Evolutionary conservation across 2,797 vertebrate species (phyloP), one percentile per base, ranked within the genome.

Genomic region (Molossus molossus): DNA sequence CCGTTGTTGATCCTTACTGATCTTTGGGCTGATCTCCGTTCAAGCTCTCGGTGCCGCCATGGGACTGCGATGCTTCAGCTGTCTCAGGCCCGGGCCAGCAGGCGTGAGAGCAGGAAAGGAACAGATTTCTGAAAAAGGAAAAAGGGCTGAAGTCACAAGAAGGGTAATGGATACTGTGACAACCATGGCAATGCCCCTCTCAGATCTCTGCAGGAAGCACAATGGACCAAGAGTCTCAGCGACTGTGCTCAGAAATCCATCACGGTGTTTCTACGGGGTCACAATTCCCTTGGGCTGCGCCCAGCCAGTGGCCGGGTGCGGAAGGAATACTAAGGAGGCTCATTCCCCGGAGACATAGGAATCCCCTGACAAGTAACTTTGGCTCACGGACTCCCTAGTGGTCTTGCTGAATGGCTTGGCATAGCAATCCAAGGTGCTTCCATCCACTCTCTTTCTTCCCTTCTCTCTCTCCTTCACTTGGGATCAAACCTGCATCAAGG

Each of bases 161-260:
- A n/a, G 13, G 55, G 48, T 40, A 8, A 6, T 3, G 45, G 55
- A 21, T 9, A 80, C 23, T 17, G 17, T n/a, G 40, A 25, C 0
- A 1, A 29, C 25, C 11, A 0, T 20, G 27, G 33, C 79, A 7
- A 1, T 0, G 25, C 21, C 3, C 18, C 48, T 84, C 48, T 80
- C 50, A 45, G 48, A 37, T 37, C 40, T 29, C 77, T 29, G 13
- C n/a, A 79, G 57, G 82, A 7, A 20, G 40, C 86, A 0, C 17
- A 21, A 57, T 5, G 45, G 20, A 17, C 70, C 2, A 0, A 17
- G 17, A 25, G 7, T 9, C 55, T 83, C 33, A 8, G 3, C 12
- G 4, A 1, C 79, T 13, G 15, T 10, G 58, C 58, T 57, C 60
- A n/a, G 88, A 70, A 85, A 75, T 57, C 60, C 29, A 29, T 62